These are phyloP conservation scores for Belgica antarctica DNA, from an alignment of 2,888 invertebrate species.

Conservation along the genomic window DNA sequence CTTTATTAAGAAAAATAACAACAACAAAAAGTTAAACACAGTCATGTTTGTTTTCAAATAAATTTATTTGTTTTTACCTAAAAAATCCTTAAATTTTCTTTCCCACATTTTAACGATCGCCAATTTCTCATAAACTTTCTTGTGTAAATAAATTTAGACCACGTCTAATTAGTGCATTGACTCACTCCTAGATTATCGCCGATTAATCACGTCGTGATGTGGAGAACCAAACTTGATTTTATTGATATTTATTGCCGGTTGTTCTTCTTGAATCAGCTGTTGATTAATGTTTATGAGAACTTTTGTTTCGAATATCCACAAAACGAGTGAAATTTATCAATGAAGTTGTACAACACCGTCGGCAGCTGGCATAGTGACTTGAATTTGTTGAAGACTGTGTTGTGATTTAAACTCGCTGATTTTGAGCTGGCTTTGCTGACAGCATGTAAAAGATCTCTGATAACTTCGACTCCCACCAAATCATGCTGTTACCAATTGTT, in stretches of 20 bases:
- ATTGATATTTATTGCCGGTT: constrained; percentile 20
- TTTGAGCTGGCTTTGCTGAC: too few relatives aligned
- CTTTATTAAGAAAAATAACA: too few relatives aligned
- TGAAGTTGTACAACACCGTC: too few relatives aligned
- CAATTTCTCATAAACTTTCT: constrained; percentile 1
- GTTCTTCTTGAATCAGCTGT: constrained; percentile 17
- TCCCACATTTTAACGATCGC: too few relatives aligned
- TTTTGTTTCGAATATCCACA: constrained; percentile 6
- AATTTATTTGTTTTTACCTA: neutral
- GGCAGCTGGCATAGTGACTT: neutral
- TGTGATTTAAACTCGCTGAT: too few relatives aligned
- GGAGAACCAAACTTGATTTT: constrained; percentile 19
- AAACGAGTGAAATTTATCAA: constrained; percentile 29
- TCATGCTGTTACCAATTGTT: too few relatives aligned
- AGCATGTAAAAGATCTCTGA: too few relatives aligned
- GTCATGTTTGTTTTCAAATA: too few relatives aligned
- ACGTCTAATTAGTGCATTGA: constrained; percentile 38
- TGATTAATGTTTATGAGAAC: constrained; percentile 14
- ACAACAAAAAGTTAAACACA: too few relatives aligned
- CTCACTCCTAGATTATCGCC: constrained; percentile 35
- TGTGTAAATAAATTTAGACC: constrained; percentile 31
- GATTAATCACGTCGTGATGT: constrained; percentile 34
- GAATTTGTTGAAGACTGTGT: neutral
- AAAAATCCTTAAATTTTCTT: too few relatives aligned
- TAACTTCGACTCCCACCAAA: too few relatives aligned